A percentile compares a stretch with the other conserved stretches of the same genome.
Evolutionary conservation across 2,797 vertebrate genomes (phyloP).

Genomic region (Buceros bicornis): DNA sequence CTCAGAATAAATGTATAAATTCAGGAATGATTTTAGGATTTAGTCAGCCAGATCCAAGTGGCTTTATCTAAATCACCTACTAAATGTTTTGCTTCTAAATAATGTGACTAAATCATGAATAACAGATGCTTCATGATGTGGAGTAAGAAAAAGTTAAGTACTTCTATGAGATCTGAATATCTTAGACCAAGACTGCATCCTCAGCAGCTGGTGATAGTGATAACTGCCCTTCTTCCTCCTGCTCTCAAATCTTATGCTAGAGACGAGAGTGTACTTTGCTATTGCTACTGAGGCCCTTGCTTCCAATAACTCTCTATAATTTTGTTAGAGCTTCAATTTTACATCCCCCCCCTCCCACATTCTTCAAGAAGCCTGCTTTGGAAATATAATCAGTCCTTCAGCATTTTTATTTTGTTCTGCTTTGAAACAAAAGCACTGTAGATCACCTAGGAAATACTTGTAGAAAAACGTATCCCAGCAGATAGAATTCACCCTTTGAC

Average conservation of each 20-base stretch:
- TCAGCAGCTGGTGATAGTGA: not conserved
- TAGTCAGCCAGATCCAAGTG: not conserved
- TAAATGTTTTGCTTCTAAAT: conserved; percentile 7
- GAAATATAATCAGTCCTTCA: not conserved
- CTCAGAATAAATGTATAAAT: not conserved
- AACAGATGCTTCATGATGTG: not conserved
- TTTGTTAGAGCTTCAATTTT: not conserved
- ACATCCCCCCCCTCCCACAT: not conserved
- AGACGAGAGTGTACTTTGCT: not conserved
- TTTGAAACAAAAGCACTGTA: not conserved
- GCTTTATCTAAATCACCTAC: not conserved
- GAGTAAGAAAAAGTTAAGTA: not conserved
- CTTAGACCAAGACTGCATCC: not conserved
- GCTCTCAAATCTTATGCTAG: not conserved
- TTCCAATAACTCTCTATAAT: not conserved
- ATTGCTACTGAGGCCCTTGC: not conserved
- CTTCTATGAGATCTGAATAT: conserved; percentile 23
- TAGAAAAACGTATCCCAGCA: not conserved
- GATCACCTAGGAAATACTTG: not conserved
- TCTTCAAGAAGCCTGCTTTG: not conserved
- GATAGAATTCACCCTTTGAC: not conserved
- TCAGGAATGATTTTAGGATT: not conserved
- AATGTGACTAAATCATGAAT: not conserved
- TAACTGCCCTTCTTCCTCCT: not conserved
- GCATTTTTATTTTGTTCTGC: not conserved